Conservation (phyloP, 2,797 vertebrate species). For the Falco biarmicus region DNA sequence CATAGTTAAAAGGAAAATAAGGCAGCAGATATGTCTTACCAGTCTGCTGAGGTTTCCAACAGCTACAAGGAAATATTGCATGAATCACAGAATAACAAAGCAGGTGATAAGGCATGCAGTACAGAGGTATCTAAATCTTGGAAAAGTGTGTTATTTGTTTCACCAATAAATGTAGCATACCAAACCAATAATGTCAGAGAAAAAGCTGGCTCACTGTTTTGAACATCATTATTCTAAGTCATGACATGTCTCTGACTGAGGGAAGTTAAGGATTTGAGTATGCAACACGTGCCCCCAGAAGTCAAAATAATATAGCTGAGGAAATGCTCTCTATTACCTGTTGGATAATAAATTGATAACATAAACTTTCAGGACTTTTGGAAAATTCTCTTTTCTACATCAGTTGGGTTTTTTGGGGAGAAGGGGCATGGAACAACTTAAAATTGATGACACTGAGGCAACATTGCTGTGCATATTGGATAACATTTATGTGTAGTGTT, state of each 20-base stretch:
- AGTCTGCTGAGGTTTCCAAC: not conserved
- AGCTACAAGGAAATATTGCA: not conserved
- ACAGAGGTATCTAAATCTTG: not conserved
- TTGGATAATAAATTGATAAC: not conserved
- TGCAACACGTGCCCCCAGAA: not conserved
- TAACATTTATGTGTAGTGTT: not conserved
- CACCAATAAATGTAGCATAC: not conserved
- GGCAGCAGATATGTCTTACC: not conserved
- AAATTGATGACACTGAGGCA: not conserved
- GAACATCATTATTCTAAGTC: not conserved
- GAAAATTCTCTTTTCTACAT: not conserved
- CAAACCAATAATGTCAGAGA: not conserved
- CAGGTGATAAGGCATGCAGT: not conserved
- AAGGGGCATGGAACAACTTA: not conserved
- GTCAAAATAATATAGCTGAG: not conserved
- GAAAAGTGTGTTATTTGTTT: not conserved
- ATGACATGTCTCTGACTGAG: not conserved
- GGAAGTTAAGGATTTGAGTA: not conserved
- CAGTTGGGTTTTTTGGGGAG: accelerated
- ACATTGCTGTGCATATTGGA: not conserved
- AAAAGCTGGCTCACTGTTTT: not conserved
- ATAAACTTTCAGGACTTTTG: not conserved
- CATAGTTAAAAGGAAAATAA: not conserved
- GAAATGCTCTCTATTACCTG: not conserved
- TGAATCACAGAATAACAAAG: not conserved